phyloP scores from a whole-genome alignment of 2,113 vertebrate species.

The Indicator maculatus region DNA sequence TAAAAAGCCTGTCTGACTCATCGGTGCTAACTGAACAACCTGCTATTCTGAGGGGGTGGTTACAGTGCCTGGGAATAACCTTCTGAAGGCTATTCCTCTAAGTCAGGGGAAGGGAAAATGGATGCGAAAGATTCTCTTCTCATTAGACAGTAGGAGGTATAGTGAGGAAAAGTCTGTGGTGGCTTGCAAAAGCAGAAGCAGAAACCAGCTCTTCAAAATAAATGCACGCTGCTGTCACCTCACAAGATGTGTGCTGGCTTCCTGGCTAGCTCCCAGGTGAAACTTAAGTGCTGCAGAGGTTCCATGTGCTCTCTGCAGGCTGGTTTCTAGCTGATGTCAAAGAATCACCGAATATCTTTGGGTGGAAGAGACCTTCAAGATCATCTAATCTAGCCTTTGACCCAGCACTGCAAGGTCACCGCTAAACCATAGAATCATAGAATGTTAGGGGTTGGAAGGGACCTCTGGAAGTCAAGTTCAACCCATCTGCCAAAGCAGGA shows the following conservation, averaged over 20 bases:
- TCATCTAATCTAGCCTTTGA: no score
- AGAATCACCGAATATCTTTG: no score
- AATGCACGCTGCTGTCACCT: not conserved
- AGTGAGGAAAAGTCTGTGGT: conserved; percentile 58
- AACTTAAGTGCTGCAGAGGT: not conserved
- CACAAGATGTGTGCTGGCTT: not conserved
- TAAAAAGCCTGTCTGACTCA: conserved; percentile 82
- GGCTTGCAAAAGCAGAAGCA: not conserved
- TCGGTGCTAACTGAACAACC: conserved; percentile 78
- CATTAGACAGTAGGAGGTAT: conserved; percentile 58
- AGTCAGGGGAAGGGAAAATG: conserved; percentile 57
- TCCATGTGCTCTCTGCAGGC: not conserved
- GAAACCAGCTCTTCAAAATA: conserved; percentile 23
- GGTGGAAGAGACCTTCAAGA: no score
- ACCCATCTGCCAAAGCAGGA: no score
- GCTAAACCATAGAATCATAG: no score
- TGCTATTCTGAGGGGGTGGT: conserved; percentile 81
- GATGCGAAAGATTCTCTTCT: conserved; percentile 54
- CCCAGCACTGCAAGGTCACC: no score
- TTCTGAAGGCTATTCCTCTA: conserved; percentile 71
- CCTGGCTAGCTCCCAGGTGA: not conserved
- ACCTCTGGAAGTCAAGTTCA: no score
- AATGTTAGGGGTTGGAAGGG: no score
- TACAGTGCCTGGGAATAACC: conserved; percentile 79
- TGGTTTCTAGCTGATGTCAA: not conserved